Percentiles rank a stretch among this genome's conserved stretches.
Evolutionary conservation across 2,888 invertebrate species (phyloP).

Genomic region (Sepioteuthis lessoniana): DNA sequence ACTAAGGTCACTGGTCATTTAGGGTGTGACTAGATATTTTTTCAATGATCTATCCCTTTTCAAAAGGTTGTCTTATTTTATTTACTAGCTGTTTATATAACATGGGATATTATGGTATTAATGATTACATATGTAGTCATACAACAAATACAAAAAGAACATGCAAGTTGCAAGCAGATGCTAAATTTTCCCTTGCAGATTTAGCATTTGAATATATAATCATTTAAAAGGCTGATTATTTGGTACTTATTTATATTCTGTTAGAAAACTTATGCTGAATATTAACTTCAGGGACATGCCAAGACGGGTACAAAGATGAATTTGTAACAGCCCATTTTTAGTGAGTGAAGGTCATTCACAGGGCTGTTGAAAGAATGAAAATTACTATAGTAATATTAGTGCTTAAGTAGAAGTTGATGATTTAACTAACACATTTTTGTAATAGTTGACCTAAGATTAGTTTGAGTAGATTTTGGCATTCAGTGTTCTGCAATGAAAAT

Average conservation of each 20-base stretch:
- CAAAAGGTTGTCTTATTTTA: too few relatives aligned
- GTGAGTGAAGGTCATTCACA: neutral
- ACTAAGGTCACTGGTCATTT: neutral
- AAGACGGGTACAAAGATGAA: neutral
- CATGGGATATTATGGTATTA: too few relatives aligned
- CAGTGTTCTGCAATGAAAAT: neutral
- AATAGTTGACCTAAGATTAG: neutral
- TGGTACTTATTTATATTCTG: too few relatives aligned
- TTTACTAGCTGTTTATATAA: too few relatives aligned
- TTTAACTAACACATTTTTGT: neutral
- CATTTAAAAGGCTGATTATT: too few relatives aligned
- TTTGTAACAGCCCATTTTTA: neutral
- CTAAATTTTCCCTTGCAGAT: too few relatives aligned
- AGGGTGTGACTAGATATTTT: neutral
- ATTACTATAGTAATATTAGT: neutral
- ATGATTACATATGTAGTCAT: too few relatives aligned
- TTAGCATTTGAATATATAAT: too few relatives aligned
- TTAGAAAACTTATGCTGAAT: too few relatives aligned
- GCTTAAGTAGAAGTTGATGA: neutral
- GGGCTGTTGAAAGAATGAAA: neutral
- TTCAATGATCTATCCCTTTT: neutral
- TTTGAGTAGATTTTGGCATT: neutral
- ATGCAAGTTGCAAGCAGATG: too few relatives aligned
- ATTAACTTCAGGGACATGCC: too few relatives aligned
- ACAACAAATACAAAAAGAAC: too few relatives aligned